A percentile compares a stretch with the other conserved stretches of the same genome.
Evolutionary conservation across 2,113 vertebrate species (phyloP).

Genomic region (Plecotus auritus): DNA sequence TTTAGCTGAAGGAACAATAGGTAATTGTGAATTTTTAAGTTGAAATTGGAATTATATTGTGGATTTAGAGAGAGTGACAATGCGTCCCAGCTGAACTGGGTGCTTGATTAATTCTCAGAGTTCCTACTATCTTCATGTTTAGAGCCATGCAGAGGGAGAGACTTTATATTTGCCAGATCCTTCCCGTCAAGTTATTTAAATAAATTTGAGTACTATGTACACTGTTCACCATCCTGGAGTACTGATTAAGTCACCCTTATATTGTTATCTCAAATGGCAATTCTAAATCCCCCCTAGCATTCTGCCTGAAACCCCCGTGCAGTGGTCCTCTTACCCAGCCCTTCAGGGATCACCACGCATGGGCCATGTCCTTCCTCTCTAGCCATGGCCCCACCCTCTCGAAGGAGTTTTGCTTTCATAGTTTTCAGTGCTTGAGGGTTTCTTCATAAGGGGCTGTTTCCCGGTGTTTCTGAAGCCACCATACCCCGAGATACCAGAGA

Average conservation of each 20-base stretch:
- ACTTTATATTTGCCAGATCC: not conserved
- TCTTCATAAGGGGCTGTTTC: not conserved
- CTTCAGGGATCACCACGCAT: not conserved
- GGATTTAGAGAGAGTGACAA: not conserved
- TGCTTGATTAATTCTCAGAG: not conserved
- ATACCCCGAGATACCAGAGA: not conserved
- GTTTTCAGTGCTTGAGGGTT: not conserved
- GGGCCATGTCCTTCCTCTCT: not conserved
- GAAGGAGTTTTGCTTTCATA: not conserved
- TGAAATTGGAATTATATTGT: not conserved
- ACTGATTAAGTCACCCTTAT: not conserved
- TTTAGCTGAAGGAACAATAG: not conserved
- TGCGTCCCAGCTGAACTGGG: not conserved
- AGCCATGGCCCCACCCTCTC: not conserved
- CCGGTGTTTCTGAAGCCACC: not conserved
- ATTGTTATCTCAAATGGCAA: not conserved
- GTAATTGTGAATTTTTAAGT: not conserved
- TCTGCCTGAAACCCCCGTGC: not conserved
- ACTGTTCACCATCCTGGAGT: not conserved
- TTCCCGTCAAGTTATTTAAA: not conserved
- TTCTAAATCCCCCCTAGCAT: not conserved
- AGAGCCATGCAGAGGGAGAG: not conserved
- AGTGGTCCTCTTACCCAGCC: not conserved
- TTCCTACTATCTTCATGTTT: not conserved
- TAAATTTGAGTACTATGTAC: not conserved